Evolutionary conservation across 2,888 invertebrate species (phyloP).

Genomic region (Lysandra bellargus): DNA sequence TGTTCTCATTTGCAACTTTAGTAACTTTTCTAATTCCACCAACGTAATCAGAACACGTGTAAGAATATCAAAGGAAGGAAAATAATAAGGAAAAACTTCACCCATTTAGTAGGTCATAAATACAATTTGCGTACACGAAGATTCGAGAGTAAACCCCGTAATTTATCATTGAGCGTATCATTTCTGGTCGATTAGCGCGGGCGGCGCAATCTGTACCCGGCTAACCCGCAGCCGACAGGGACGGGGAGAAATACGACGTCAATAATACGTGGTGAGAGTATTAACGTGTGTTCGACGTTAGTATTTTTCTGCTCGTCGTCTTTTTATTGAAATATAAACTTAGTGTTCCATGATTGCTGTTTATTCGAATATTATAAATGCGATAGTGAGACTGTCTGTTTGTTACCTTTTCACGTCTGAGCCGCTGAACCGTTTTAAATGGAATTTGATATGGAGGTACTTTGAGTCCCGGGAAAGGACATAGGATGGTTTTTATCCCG

Average conservation of each 20-base stretch:
- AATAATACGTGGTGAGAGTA: constrained; percentile 34
- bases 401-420: no score
- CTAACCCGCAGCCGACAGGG: constrained; percentile 47
- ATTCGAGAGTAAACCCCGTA: constrained; percentile 43
- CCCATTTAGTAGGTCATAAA: background rate
- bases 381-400: no score
- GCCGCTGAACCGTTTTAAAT: no score
- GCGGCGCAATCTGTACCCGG: constrained; percentile 55
- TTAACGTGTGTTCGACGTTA: background rate
- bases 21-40: background rate
- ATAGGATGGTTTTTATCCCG: no score
- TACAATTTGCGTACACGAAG: constrained; percentile 34
- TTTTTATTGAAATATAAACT: background rate
- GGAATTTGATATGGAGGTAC: no score
- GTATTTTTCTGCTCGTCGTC: background rate
- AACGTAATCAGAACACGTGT: background rate
- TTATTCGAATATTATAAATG: no score
- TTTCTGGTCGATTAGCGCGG: constrained; percentile 70
- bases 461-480: no score
- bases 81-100: background rate
- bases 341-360: background rate
- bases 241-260: constrained; percentile 41
- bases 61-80: no score
- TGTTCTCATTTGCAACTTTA: background rate
- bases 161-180: constrained; percentile 65